Percentiles rank a stretch among this genome's conserved stretches.
phyloP scores from a whole-genome alignment of 37 sponge, comb jelly and placozoan genomes.

The Ephydatia muelleri region DNA sequence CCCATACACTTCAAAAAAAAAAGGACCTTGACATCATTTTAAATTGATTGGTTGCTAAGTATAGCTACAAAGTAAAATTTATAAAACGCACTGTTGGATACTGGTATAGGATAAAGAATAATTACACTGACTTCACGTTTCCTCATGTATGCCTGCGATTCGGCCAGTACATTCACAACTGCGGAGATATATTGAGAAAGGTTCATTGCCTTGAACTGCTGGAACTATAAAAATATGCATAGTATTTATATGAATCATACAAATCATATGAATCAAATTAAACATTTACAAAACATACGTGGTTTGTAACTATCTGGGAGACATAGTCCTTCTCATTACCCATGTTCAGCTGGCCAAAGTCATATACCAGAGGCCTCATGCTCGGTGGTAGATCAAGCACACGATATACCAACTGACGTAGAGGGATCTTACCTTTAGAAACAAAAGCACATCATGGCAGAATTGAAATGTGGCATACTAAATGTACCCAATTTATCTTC shows the following conservation, averaged over 20 bases:
- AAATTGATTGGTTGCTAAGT: no score
- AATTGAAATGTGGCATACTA: no score
- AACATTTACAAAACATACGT: conserved; percentile 68
- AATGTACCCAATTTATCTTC: conserved; percentile 23
- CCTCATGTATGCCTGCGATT: conserved; percentile 15
- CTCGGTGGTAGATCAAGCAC: conserved; percentile 87
- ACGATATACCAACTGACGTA: conserved; percentile 86
- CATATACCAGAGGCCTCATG: conserved; percentile 88
- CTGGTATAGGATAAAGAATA: not conserved
- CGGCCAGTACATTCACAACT: not conserved
- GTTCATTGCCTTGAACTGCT: no score
- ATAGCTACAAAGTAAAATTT: no score
- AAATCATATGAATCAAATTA: not conserved
- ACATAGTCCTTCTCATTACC: conserved; percentile 75
- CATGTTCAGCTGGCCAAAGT: conserved; percentile 86
- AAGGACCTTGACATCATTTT: no score
- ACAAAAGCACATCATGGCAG: no score
- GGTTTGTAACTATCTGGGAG: conserved; percentile 71
- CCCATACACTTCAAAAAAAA: no score
- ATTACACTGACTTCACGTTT: not conserved
- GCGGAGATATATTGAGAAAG: not conserved
- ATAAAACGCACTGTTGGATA: not conserved
- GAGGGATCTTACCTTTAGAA: conserved; percentile 68
- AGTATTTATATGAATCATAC: no score
- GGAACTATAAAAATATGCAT: no score